Evolutionary conservation across 2,888 invertebrate genomes (phyloP).

Genomic region (Pammene fasciana): DNA sequence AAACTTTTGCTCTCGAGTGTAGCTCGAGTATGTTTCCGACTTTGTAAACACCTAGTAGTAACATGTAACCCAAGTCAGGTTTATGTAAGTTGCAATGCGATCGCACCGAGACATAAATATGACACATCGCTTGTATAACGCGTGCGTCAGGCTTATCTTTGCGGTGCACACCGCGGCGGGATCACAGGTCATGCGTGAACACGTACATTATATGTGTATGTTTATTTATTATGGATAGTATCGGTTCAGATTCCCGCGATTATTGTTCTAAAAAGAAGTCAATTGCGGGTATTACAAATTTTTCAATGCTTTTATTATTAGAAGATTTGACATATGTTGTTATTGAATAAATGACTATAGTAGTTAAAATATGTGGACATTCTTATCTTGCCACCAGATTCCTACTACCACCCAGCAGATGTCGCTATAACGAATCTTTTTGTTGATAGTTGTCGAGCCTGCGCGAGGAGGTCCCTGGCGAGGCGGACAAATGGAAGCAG

Average conservation of each 20-base stretch:
- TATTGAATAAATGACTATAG: too few relatives aligned
- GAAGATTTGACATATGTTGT: too few relatives aligned
- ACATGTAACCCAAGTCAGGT: not conserved
- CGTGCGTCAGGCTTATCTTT: constrained; percentile 8
- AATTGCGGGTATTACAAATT: too few relatives aligned
- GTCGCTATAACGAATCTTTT: constrained; percentile 40
- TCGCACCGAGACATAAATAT: not conserved
- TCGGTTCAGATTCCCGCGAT: not conserved
- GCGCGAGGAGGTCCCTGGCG: constrained; percentile 68
- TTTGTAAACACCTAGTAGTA: not conserved
- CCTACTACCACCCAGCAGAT: not conserved
- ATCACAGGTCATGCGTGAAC: constrained; percentile 9
- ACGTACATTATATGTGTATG: not conserved
- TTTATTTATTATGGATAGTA: not conserved
- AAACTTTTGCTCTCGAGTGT: too few relatives aligned
- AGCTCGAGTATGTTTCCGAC: too few relatives aligned
- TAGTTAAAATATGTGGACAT: too few relatives aligned
- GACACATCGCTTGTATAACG: constrained; percentile 14
- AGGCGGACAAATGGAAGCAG: constrained; percentile 77
- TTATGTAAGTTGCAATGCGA: constrained; percentile 9
- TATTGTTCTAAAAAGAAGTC: too few relatives aligned
- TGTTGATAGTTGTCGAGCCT: constrained; percentile 67
- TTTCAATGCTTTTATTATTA: too few relatives aligned
- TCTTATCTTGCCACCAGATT: too few relatives aligned
- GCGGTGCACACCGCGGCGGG: not conserved